These are phyloP conservation scores for Sebastes alutus DNA, from an alignment of 2,797 vertebrate species.

Conservation along the genomic window DNA sequence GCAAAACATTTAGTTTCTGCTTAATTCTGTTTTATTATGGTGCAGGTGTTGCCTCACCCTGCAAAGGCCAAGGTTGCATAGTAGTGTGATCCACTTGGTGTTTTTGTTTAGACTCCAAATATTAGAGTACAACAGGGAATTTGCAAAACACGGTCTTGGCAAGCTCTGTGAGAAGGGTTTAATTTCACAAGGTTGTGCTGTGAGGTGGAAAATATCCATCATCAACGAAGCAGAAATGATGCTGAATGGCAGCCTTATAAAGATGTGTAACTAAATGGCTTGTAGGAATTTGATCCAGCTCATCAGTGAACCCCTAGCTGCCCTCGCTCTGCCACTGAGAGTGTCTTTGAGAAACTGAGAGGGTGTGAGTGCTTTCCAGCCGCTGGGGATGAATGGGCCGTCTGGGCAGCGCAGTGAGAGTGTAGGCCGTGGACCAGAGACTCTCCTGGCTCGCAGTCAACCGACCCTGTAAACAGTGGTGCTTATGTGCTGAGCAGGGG, in stretches of 20 bases:
- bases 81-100: neutral
- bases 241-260: neutral
- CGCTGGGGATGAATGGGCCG: slow-evolving; percentile 70
- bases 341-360: slow-evolving; percentile 70
- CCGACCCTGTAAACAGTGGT: slow-evolving; percentile 71
- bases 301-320: slow-evolving; percentile 14
- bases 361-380: slow-evolving; percentile 68
- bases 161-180: neutral
- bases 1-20: slow-evolving; percentile 5
- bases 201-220: neutral
- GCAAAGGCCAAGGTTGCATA: neutral
- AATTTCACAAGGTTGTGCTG: slow-evolving; percentile 21
- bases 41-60: slow-evolving; percentile 27
- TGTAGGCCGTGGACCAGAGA: slow-evolving; percentile 45
- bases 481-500: slow-evolving; percentile 67
- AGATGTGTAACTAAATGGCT: slow-evolving; percentile 1
- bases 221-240: neutral
- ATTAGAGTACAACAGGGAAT: slow-evolving; percentile 17
- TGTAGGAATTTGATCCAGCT: slow-evolving; percentile 48
- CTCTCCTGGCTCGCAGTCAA: slow-evolving; percentile 71
- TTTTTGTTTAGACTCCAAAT: slow-evolving; percentile 36
- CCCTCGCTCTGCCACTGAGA: slow-evolving; percentile 49
- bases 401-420: slow-evolving; percentile 66
- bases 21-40: slow-evolving; percentile 6
- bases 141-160: neutral